Evolutionary conservation across 2,113 vertebrate species (phyloP).

Genomic region (Paedocypris sp.): DNA sequence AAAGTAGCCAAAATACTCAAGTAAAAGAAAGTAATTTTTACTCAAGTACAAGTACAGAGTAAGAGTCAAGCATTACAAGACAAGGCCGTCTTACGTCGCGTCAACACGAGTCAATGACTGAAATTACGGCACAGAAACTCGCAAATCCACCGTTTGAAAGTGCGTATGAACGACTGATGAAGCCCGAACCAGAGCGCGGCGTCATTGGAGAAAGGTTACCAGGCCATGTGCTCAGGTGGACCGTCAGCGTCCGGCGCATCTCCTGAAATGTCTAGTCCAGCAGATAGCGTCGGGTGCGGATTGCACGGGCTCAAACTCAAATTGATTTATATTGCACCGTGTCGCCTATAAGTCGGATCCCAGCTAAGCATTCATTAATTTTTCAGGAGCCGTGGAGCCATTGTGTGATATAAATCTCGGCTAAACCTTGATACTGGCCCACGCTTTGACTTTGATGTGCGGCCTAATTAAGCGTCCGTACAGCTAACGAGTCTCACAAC

Average conservation of each 20-base stretch:
- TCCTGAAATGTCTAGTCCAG: slow-evolving; percentile 28
- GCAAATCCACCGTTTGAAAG: slow-evolving; percentile 13
- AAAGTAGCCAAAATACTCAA: too few relatives aligned
- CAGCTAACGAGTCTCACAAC: slow-evolving; percentile 52
- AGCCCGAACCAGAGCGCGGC: background rate
- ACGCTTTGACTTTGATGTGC: slow-evolving; percentile 50
- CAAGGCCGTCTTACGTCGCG: slow-evolving; percentile 12
- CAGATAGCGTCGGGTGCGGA: slow-evolving; percentile 24
- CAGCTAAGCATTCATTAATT: slow-evolving; percentile 50
- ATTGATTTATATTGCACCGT: slow-evolving; percentile 44
- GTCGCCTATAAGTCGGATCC: slow-evolving; percentile 42
- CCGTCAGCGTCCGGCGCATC: slow-evolving; percentile 11
- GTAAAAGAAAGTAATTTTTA: too few relatives aligned
- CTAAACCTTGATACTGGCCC: slow-evolving; percentile 34
- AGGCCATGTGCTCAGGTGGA: background rate
- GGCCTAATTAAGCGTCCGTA: slow-evolving; percentile 52
- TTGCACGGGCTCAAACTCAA: slow-evolving; percentile 28
- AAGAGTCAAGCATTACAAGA: slow-evolving; percentile 23
- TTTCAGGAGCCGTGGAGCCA: slow-evolving; percentile 45
- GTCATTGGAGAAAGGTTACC: background rate
- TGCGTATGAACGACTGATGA: too few relatives aligned
- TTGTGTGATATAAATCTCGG: slow-evolving; percentile 48
- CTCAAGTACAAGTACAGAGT: too few relatives aligned
- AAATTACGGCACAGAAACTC: slow-evolving; percentile 34
- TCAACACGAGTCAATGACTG: slow-evolving; percentile 16